Base-by-base conservation (phyloP, 2,113 vertebrate species). In the Girardinichthys multiradiatus region DNA sequence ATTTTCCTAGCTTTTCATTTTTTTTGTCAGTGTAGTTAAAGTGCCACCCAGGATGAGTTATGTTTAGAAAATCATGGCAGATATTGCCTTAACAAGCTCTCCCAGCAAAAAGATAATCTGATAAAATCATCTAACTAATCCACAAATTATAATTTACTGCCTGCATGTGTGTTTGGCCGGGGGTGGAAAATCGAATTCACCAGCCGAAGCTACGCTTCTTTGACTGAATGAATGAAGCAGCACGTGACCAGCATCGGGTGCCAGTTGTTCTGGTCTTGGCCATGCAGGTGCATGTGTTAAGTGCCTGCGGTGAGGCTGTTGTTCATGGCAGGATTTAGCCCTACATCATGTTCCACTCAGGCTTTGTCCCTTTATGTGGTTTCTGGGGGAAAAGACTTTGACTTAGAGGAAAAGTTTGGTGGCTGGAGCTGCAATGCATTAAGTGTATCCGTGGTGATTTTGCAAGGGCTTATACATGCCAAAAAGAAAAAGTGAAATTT, bases 331-430 rank as follows among this genome's bases (percentile, higher is more conserved):
- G 70, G 64, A 76, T 78, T 88, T 79, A 81, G 61, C 48, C 83
- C 83, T 57, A 80, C 84, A 86, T 90, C 87, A 87, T 87, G 76
- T 88, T 91, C 85, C 83, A 68, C 77, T 78, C 71, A 31, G 28
- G 33, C 72, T 78, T 59, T 15, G 17, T 30, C n/a, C 69, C 72
- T 88, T 83, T 59, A 80, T 88, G 87, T 88, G 84, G 91, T 76
- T 59, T 65, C 84, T 78, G 31, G 68, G 87, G 79, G 82, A 86
- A 89, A 79, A 89, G 68, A 67, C 69, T 86, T 80, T 74, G 76
- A 80, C 70, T 64, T 61, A 45, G 65, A 74, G 72, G 86, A 86
- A 81, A 72, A 82, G 70, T 76, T 80, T 79, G 79, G 81, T 74
- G 87, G 82, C 78, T 19, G 24, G 64, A 45, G 70, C 66, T 68